Conservation (phyloP, 1,140 invertebrate species). For the Leptoteleia sp. region DNA sequence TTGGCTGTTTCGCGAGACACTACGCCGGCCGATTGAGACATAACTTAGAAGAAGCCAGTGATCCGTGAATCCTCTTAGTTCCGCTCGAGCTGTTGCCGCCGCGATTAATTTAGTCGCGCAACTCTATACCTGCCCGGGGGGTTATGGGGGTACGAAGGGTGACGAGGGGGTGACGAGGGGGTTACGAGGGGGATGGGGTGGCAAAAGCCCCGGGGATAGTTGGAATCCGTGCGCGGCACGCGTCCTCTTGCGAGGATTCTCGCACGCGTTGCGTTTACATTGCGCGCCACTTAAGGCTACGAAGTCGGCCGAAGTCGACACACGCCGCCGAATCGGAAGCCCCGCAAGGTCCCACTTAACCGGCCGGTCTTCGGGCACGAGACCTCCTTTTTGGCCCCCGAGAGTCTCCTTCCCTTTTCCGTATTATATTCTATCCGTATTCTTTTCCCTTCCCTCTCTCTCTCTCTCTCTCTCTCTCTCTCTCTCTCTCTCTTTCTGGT, state of each 20-base stretch:
- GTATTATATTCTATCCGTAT: too few relatives aligned
- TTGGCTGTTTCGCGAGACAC: slow-evolving; percentile 64
- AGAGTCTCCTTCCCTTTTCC: too few relatives aligned
- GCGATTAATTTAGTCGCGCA: slow-evolving; percentile 71
- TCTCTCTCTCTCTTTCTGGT: too few relatives aligned
- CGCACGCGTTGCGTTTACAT: slow-evolving; percentile 54
- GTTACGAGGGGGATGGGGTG: too few relatives aligned
- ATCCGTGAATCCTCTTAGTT: slow-evolving; percentile 71
- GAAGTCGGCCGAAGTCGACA: slow-evolving; percentile 35
- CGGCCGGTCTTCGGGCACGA: slow-evolving; percentile 15
- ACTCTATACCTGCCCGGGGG: slow-evolving; percentile 61
- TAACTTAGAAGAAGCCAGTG: slow-evolving; percentile 66
- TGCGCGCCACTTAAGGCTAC: slow-evolving; percentile 20
- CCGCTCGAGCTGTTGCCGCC: slow-evolving; percentile 61
- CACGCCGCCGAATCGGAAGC: slow-evolving; percentile 47
- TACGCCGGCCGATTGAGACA: slow-evolving; percentile 60
- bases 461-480: too few relatives aligned
- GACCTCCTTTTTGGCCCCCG: slow-evolving; percentile 5
- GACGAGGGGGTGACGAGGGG: too few relatives aligned
- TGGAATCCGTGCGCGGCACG: slow-evolving; percentile 68
- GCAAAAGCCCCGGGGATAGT: slow-evolving; percentile 66
- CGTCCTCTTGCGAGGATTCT: slow-evolving; percentile 63
- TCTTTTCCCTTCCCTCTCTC: too few relatives aligned
- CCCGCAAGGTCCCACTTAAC: slow-evolving; percentile 54
- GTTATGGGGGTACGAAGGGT: too few relatives aligned